Base-by-base conservation (phyloP, 2,113 vertebrate species). In the Phyllostomus hastatus region DNA sequence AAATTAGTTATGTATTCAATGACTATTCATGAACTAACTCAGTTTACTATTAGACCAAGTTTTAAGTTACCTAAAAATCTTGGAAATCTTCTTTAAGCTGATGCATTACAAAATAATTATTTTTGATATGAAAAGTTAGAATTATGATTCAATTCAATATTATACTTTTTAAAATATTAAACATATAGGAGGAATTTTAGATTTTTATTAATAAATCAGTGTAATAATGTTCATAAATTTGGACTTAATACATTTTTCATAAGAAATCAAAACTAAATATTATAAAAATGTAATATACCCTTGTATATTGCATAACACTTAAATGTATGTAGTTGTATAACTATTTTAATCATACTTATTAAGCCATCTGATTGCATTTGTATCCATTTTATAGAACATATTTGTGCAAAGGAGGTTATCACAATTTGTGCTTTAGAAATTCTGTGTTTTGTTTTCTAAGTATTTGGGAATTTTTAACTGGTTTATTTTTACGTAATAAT, bases 351-450 rank as follows among this genome's bases (percentile, higher is more conserved):
- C 38, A 82, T 43, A 83, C 84, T 41, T 85, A 48, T 76, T 76
- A 57, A 41, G 16, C 24, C 1, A 73, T 26, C 0, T 64, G 1
- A 41, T 66, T 78, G 48, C 0, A 84, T 46, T 91, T 88, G 81
- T 89, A 66, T 79, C 31, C 31, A 95, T 88, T 80, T 94, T 94
- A 57, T 73, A 48, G 48, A 95, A 81, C 75, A 73, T 5, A 31
- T 82, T 82, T 90, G 33, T 38, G 0, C 0, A 50, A 64, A 5
- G 61, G 11, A 59, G 14, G 10, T 76, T 57, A 59, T 92, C 10
- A 64, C 20, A 89, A 52, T 94, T 46, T 38, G 35, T 24, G 4
- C 2, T 54, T 48, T 95, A 69, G 7, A 80, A 89, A 80, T 46
- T 82, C 9, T 82, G 5, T 43, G 17, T 35, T 59, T 54, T 76